Base-by-base conservation (phyloP, 2,888 invertebrate species). In the Eudemis profundana region DNA sequence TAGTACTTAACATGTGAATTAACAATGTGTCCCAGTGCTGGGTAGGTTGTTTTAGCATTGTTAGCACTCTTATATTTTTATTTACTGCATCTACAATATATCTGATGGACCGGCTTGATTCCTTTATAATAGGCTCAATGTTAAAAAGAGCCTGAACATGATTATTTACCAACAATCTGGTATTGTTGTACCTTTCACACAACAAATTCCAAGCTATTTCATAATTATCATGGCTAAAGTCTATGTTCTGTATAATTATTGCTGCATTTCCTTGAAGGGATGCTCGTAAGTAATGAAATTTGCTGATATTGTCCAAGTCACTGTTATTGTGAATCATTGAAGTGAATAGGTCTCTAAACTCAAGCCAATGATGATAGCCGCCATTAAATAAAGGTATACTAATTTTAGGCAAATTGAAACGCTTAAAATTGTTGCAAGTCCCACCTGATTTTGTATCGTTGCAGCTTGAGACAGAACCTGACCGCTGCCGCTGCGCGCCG, bases 71-170 rank as follows among this genome's bases (percentile, higher is more conserved):
- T n/a, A 70, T 33, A 27, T 68, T 70, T 67, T 71, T 72, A 70
- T 66, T 73, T 54, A 53, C 70, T 3, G 60, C 51, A 57, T 74
- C 71, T 63, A 66, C 67, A 5, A 71, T 46, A 27, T 46, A 67
- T 46, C 70, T 50, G 5, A 71, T 21, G 12, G 38, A 46, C 10
- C 17, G 17, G 50, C 64, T 59, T 1, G 61, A 69, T 49, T 66
- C 69, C 4, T 51, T 66, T 23, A 36, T 27, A 12, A 65, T 59
- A 14, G 14, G 15, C 17, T 70, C 61, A 4, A 66, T 29, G 12
- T 61, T 66, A 42, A 71, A 71, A n/a, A 71, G 49, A 5, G 67
- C 67, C 14, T 61, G 40, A 0, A 71, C 61, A 46, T 70, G 71
- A 29, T 68, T 68, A 51, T 69, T 68, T 0, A 68, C 57, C 7